Base-by-base conservation (phyloP, 2,888 invertebrate species). In the Scelioninae gen. 1 region DNA sequence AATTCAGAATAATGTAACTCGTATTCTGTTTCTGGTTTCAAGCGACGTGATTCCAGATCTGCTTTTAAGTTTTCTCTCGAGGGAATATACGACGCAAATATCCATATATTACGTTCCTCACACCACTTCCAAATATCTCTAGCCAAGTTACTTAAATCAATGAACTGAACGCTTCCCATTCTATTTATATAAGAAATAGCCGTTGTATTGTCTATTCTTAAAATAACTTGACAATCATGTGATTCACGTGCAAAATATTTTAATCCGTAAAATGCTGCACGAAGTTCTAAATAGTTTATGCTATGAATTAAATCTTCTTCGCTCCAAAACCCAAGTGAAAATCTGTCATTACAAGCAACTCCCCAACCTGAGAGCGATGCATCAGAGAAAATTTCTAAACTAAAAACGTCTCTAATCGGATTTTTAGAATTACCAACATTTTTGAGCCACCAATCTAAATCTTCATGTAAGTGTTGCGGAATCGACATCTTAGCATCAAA, bases 71-170 rank as follows among this genome's bases (percentile, higher is more conserved):
- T 74, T 9, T 63, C 45, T 55, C 56, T 55, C 4, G 74, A 65
- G 5, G 29, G 15, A 34, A 84, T 65, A 29, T 84, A 81, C 2
- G 79, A 45, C 0, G 82, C 79, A 10, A 74, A 66, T n/a, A 84
- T 40, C 66, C 72, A 79, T 23, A 79, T 79, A 49, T 71, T 62
- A 1, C 47, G 55, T 13, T 43, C 38, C 16, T 84, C 74, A 23
- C 75, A 84, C 78, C 69, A 81, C 40, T 55, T 29, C 78, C 79
- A 83, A 34, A 84, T 81, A 6, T 58, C 23, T 13, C 60, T 55
- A 1, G 75, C 34, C 16, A 84, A 9, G 9, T 63, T 16, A n/a
- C 32, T 84, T n/a, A 85, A 49, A 34, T 83, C 11, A 11, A 45
- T 10, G 23, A 71, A 80, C 43, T 60, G 66, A 10, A 80, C 23